These are phyloP conservation scores for Malurus splendens DNA, from an alignment of 2,797 vertebrate genomes.

Conservation along the genomic window DNA sequence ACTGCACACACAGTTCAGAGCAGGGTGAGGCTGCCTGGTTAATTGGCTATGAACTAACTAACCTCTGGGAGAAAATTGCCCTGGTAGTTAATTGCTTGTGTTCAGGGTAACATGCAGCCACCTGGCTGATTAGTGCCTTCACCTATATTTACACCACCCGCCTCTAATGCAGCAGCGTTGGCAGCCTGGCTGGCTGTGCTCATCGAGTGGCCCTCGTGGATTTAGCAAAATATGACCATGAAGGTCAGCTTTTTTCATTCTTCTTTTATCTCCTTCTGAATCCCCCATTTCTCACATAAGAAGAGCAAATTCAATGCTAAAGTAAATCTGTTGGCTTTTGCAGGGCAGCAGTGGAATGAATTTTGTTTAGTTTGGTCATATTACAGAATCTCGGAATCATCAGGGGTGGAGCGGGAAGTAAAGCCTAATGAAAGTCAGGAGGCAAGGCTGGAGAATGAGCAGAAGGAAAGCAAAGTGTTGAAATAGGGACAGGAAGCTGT, in stretches of 20 bases:
- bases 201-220: slow-evolving; percentile 28
- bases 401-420: neutral
- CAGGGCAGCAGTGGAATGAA: neutral
- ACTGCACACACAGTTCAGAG: slow-evolving; percentile 75
- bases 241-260: slow-evolving; percentile 26
- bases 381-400: neutral
- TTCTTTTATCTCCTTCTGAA: slow-evolving; percentile 12
- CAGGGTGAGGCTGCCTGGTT: slow-evolving; percentile 73
- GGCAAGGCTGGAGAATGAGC: neutral
- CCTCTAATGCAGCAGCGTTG: slow-evolving; percentile 61
- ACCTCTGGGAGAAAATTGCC: slow-evolving; percentile 78
- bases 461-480: neutral
- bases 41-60: slow-evolving; percentile 82
- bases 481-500: neutral
- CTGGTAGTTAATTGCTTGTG: slow-evolving; percentile 70
- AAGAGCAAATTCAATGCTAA: neutral
- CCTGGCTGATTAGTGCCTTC: slow-evolving; percentile 75
- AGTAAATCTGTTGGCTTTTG: neutral
- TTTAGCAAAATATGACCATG: slow-evolving; percentile 58
- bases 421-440: neutral
- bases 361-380: neutral
- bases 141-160: slow-evolving; percentile 73
- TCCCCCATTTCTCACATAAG: neutral
- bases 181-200: slow-evolving; percentile 44
- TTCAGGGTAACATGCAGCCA: slow-evolving; percentile 69